Evolutionary conservation across 2,888 invertebrate genomes (phyloP).

Genomic region (Unio delphinus): DNA sequence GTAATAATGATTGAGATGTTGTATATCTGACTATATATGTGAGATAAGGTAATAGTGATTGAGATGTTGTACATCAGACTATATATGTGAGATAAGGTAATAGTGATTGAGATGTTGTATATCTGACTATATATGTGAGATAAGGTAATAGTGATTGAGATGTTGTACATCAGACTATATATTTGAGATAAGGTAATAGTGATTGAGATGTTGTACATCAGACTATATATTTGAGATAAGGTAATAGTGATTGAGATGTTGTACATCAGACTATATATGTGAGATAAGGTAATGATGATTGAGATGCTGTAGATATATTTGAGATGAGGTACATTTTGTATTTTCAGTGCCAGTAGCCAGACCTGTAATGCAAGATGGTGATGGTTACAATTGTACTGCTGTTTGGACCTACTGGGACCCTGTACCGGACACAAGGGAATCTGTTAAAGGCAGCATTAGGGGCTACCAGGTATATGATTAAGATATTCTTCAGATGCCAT

Average conservation of each 20-base stretch:
- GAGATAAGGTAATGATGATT: no score
- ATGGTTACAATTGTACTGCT: constrained; percentile 90
- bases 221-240: neutral
- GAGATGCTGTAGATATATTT: neutral
- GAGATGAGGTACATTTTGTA: neutral
- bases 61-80: neutral
- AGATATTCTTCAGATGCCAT: no score
- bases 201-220: neutral
- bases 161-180: neutral
- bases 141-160: no score
- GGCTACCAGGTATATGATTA: constrained; percentile 82
- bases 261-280: neutral
- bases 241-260: no score
- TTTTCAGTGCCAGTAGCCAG: constrained; percentile 76
- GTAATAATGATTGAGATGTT: no score
- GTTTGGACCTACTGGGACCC: constrained; percentile 92
- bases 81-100: neutral
- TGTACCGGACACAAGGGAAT: constrained; percentile 88
- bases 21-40: neutral
- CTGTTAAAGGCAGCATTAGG: constrained; percentile 88
- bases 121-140: neutral
- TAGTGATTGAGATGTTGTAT: no score
- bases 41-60: no score
- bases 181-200: neutral
- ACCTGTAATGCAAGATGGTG: constrained; percentile 85